Evolutionary conservation across 2,113 vertebrate genomes (phyloP).

Genomic region (Sinocyclocheilus grahami): DNA sequence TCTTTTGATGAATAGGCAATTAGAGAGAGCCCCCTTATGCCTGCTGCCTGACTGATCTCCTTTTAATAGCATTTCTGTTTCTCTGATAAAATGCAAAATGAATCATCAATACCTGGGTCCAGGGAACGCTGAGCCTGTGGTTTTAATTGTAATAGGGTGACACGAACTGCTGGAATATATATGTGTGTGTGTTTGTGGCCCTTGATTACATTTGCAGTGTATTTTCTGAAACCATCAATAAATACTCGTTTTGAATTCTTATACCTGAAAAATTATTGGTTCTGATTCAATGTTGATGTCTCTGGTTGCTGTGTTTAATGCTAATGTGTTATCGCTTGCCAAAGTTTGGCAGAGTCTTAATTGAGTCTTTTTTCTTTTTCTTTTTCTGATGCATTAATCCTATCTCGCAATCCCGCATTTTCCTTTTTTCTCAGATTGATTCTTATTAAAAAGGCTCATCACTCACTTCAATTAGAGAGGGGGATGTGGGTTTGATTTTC

Average conservation of each 20-base stretch:
- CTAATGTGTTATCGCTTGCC: not conserved
- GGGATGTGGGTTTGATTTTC: conserved; percentile 34
- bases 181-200: conserved; percentile 9
- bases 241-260: conserved; percentile 1
- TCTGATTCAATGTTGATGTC: not conserved
- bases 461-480: conserved; percentile 59
- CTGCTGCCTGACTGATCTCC: conserved; percentile 77
- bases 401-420: conserved; percentile 49
- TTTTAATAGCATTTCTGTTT: conserved; percentile 78
- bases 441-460: conserved; percentile 60
- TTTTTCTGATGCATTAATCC: conserved; percentile 25
- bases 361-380: not conserved
- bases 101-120: conserved; percentile 74
- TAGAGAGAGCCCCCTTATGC: conserved; percentile 71
- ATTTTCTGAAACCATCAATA: conserved; percentile 37
- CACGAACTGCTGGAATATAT: conserved; percentile 18
- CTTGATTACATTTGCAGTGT: conserved; percentile 36
- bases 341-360: conserved; percentile 24
- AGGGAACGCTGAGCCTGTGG: conserved; percentile 58
- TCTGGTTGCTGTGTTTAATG: conserved; percentile 2
- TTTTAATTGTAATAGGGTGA: conserved; percentile 70
- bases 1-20: conserved; percentile 81
- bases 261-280: conserved; percentile 4
- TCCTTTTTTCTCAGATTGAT: conserved; percentile 58
- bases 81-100: conserved; percentile 80